These are phyloP conservation scores for Macheiramphus alcinus DNA, from an alignment of 2,113 vertebrate genomes.

Conservation along the genomic window DNA sequence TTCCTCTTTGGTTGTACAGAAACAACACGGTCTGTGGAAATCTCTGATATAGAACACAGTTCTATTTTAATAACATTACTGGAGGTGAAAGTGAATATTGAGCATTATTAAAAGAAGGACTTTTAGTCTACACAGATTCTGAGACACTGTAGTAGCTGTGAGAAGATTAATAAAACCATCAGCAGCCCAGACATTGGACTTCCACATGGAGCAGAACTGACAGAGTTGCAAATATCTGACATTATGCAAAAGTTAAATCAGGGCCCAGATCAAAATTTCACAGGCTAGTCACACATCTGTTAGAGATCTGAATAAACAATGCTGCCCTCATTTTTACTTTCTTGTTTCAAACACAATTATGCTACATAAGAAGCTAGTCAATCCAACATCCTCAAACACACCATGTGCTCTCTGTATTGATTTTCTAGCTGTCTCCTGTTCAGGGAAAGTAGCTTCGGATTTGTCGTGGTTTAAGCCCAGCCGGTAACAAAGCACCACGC, in stretches of 20 bases:
- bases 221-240: background rate
- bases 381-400: background rate
- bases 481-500: too few relatives aligned
- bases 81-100: background rate
- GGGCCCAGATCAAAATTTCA: background rate
- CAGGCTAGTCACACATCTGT: background rate
- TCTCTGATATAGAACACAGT: background rate
- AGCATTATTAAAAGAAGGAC: background rate
- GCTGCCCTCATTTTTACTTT: background rate
- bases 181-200: background rate
- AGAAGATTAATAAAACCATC: background rate
- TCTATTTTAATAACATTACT: background rate
- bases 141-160: background rate
- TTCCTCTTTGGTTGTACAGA: background rate
- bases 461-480: too few relatives aligned
- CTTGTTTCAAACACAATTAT: background rate
- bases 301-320: background rate
- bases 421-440: background rate
- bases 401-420: background rate
- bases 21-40: background rate
- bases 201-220: background rate
- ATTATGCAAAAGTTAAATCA: background rate
- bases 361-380: background rate
- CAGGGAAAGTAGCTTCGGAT: background rate
- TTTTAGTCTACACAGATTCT: background rate